Conservation (phyloP, 2,797 vertebrate genomes). For the Microchirus variegatus region DNA sequence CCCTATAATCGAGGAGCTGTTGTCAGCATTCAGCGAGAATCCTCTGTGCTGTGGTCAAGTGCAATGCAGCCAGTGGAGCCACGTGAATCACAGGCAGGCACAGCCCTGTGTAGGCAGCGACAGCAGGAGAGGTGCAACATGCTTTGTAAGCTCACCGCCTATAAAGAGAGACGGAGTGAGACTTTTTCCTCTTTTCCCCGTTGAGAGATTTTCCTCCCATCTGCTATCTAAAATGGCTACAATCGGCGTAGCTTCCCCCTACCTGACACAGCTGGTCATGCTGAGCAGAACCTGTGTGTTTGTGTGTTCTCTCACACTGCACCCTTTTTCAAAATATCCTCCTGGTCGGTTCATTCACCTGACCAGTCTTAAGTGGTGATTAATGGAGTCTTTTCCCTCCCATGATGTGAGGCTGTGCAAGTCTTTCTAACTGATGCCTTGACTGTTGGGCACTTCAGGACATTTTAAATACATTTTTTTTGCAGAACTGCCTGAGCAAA, state of each 20-base stretch:
- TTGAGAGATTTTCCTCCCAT: constrained; percentile 77
- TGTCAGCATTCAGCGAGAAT: constrained; percentile 19
- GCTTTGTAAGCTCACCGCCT: constrained; percentile 32
- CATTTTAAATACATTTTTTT: too few relatives aligned
- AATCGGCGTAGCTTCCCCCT: constrained; percentile 82
- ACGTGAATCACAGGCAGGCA: constrained; percentile 53
- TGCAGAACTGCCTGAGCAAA: background rate
- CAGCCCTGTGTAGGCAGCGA: constrained; percentile 59
- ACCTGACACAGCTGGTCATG: constrained; percentile 80
- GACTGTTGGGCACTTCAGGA: background rate
- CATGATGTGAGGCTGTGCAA: background rate
- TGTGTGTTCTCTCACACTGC: constrained; percentile 36
- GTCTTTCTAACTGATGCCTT: background rate
- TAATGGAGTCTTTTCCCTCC: constrained; percentile 8
- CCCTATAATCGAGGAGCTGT: background rate
- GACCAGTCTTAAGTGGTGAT: constrained; percentile 16
- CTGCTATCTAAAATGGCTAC: constrained; percentile 86
- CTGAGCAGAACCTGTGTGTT: constrained; percentile 70
- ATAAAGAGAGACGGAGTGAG: constrained; percentile 40
- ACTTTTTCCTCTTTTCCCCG: constrained; percentile 44
- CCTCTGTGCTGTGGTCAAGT: constrained; percentile 37
- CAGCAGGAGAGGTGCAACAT: constrained; percentile 61
- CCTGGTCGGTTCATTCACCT: constrained; percentile 46
- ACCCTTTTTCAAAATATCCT: constrained; percentile 50
- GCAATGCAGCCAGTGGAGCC: constrained; percentile 47